These are phyloP conservation scores for Bactericera cockerelli DNA, from an alignment of 1,140 invertebrate species.

Conservation along the genomic window DNA sequence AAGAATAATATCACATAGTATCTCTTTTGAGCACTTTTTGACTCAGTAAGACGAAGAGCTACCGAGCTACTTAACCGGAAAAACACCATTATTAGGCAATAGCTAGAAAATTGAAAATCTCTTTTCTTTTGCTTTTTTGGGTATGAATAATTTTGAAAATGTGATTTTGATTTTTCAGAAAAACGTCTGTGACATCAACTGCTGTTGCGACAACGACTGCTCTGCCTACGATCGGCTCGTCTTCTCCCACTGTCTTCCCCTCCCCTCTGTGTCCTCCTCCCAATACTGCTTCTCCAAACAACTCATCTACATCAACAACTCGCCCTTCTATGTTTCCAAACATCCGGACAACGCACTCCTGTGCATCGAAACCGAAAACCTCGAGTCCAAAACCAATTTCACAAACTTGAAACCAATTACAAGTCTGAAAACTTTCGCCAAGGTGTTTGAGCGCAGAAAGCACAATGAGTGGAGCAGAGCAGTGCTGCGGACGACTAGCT, in stretches of 20 bases:
- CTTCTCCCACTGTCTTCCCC: slow-evolving; percentile 36
- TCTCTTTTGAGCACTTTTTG: too few species aligned
- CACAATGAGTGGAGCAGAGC: slow-evolving; percentile 12
- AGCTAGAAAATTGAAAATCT: too few species aligned
- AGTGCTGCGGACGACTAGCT: slow-evolving; percentile 2
- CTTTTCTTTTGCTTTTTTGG: too few species aligned
- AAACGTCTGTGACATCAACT: slow-evolving; percentile 50
- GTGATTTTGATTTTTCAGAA: slow-evolving; percentile 34
- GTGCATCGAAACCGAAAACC: slow-evolving; percentile 41
- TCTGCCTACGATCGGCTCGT: slow-evolving; percentile 33
- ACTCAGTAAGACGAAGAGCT: too few species aligned
- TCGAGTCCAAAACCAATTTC: slow-evolving; percentile 22
- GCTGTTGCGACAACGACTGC: slow-evolving; percentile 59
- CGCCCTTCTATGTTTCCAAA: slow-evolving; percentile 27
- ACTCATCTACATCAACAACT: slow-evolving; percentile 32
- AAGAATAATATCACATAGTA: too few species aligned
- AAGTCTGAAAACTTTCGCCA: slow-evolving; percentile 12
- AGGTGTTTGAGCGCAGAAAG: slow-evolving; percentile 13
- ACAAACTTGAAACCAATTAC: neutral
- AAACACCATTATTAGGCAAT: too few species aligned
- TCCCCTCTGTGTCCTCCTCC: neutral
- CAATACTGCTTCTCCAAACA: slow-evolving; percentile 16
- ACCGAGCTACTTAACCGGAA: too few species aligned
- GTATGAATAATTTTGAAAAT: too few species aligned
- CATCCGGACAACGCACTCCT: slow-evolving; percentile 33